A percentile compares a stretch with the other conserved stretches of the same genome.
Conservation (phyloP, 2,113 vertebrate species). For the Anser brachyrhynchus region DNA sequence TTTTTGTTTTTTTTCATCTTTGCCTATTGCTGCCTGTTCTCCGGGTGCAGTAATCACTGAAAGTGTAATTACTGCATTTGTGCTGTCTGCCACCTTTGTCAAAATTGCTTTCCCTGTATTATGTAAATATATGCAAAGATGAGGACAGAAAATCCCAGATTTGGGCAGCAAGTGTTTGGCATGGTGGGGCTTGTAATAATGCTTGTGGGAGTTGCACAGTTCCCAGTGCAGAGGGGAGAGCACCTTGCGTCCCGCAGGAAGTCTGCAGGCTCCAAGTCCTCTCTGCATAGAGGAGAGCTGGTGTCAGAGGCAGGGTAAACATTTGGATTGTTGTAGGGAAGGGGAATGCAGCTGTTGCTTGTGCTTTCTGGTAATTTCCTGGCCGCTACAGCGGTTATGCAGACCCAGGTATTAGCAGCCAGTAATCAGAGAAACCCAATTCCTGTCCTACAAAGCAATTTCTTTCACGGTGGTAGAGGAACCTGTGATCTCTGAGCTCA, state of each 20-base stretch:
- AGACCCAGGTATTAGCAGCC: neutral
- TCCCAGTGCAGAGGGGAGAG: neutral
- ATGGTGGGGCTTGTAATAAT: neutral
- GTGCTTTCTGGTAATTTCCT: neutral
- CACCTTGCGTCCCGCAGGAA: neutral
- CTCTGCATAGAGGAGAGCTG: neutral
- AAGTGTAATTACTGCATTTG: neutral
- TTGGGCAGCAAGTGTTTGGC: neutral
- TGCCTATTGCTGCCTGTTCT: neutral
- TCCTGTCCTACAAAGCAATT: neutral
- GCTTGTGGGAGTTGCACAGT: neutral
- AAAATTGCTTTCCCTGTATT: neutral
- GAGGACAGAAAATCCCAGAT: neutral
- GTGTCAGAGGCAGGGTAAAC: neutral
- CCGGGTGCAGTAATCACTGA: neutral
- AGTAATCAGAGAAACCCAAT: neutral
- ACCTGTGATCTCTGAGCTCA: neutral
- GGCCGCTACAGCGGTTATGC: fast-evolving
- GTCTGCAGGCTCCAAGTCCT: neutral
- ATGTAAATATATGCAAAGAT: neutral
- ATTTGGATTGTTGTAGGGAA: neutral
- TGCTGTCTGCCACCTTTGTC: neutral
- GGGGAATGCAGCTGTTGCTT: neutral
- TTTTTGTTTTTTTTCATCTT: neutral
- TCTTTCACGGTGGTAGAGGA: neutral